These are phyloP conservation scores for Huso huso DNA, from an alignment of 2,797 vertebrate species.

Conservation along the genomic window DNA sequence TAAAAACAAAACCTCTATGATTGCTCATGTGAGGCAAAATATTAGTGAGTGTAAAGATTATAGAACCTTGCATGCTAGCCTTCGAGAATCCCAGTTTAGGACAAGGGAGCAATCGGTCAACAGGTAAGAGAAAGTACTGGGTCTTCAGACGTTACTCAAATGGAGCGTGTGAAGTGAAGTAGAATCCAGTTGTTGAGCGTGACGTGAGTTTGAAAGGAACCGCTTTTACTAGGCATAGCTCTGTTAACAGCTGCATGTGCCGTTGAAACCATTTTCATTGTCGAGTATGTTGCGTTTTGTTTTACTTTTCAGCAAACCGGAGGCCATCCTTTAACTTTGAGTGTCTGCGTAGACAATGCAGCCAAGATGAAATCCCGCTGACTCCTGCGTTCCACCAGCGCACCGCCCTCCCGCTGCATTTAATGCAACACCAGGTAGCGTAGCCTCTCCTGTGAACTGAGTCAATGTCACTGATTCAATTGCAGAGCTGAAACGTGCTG, in stretches of 20 bases:
- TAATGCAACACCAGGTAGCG: slow-evolving; percentile 96
- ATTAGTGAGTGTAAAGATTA: no score
- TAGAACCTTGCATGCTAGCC: no score
- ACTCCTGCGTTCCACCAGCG: slow-evolving; percentile 77
- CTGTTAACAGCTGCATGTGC: neutral
- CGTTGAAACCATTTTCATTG: neutral
- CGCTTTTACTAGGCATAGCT: neutral
- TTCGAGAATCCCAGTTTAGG: no score
- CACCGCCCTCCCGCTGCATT: slow-evolving; percentile 88
- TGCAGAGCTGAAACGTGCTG: neutral
- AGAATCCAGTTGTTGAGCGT: no score
- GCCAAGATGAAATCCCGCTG: slow-evolving; percentile 79
- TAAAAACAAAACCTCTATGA: no score
- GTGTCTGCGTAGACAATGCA: slow-evolving; percentile 92
- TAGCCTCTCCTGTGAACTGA: neutral
- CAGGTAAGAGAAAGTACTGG: no score
- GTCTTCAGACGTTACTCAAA: no score
- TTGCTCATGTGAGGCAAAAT: no score
- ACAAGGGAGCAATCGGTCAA: no score
- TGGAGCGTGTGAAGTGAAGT: no score
- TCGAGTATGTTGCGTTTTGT: neutral
- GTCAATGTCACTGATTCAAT: neutral
- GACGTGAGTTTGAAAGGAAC: no score
- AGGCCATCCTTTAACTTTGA: slow-evolving; percentile 98
- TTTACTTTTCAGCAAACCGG: slow-evolving; percentile 64